These are phyloP conservation scores for Diarsia rubi DNA, from an alignment of 2,888 invertebrate species.

Conservation along the genomic window DNA sequence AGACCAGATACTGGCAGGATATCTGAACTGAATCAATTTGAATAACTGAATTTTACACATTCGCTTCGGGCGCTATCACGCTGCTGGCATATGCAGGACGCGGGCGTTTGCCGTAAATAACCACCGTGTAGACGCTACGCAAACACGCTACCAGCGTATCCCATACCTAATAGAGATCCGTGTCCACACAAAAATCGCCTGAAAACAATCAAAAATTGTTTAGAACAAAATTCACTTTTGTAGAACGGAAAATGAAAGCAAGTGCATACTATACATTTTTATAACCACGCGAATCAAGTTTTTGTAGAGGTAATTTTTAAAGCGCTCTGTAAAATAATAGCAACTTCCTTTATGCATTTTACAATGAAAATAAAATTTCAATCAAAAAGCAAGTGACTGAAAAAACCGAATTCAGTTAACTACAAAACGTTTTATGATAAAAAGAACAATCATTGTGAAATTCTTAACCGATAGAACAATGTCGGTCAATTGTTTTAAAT, in stretches of 20 bases:
- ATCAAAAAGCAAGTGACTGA: neutral
- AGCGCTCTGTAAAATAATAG: constrained; percentile 8
- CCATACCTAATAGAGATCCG: constrained; percentile 6
- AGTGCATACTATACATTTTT: neutral
- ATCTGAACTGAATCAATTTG: constrained; percentile 48
- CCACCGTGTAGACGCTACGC: constrained; percentile 28
- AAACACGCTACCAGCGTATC: constrained; percentile 28
- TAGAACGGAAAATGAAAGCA: neutral
- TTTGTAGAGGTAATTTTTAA: constrained; percentile 2
- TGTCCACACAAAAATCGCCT: constrained; percentile 2
- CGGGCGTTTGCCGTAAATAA: constrained; percentile 42
- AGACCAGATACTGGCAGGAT: constrained; percentile 8
- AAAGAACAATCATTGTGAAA: constrained; percentile 18
- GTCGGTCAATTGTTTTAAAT: neutral
- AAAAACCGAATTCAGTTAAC: constrained; percentile 9
- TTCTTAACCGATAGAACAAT: constrained; percentile 1
- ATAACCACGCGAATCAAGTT: constrained; percentile 6
- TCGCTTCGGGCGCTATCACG: constrained; percentile 39
- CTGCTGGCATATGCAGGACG: constrained; percentile 30
- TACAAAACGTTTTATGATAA: constrained; percentile 13
- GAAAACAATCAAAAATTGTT: neutral
- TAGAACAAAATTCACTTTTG: constrained; percentile 7
- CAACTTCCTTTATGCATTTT: neutral
- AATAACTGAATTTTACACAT: constrained; percentile 44
- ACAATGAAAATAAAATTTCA: constrained; percentile 19